These are phyloP conservation scores for Cephalopterus ornatus DNA, from an alignment of 2,113 vertebrate species.

Conservation along the genomic window DNA sequence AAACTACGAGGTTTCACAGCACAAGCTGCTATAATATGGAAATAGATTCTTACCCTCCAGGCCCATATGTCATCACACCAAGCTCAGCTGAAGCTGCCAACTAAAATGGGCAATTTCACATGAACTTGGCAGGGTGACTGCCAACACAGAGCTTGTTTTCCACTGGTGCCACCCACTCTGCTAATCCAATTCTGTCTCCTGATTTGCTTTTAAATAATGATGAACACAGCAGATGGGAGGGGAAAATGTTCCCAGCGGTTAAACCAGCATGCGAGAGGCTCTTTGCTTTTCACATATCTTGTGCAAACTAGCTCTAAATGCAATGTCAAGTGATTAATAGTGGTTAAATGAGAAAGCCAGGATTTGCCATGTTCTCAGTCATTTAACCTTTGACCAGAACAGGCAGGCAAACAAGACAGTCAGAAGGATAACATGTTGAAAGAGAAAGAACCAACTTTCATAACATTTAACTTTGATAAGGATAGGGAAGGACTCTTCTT, in stretches of 20 bases:
- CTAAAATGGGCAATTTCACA: slow-evolving; percentile 35
- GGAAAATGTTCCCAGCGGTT: background rate
- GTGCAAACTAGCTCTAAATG: slow-evolving; percentile 49
- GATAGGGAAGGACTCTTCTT: background rate
- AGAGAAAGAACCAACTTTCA: background rate
- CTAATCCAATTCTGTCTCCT: slow-evolving; percentile 52
- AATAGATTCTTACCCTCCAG: slow-evolving; percentile 44
- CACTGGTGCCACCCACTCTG: slow-evolving; percentile 45
- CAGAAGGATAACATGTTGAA: background rate
- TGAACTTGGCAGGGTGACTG: slow-evolving; percentile 24
- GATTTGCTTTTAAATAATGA: slow-evolving; percentile 57
- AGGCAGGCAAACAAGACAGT: background rate
- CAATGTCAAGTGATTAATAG: slow-evolving; percentile 31
- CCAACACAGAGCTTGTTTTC: slow-evolving; percentile 32
- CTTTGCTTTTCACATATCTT: slow-evolving; percentile 22
- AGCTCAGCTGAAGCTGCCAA: slow-evolving; percentile 22
- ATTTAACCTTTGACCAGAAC: background rate
- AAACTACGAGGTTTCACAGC: background rate
- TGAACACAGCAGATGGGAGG: slow-evolving; percentile 24
- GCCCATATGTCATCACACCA: slow-evolving; percentile 28
- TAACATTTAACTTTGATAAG: background rate
- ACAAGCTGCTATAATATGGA: slow-evolving; percentile 43
- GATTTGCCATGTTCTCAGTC: slow-evolving; percentile 4
- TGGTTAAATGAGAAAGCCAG: slow-evolving; percentile 31
- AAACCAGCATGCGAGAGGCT: background rate